These are phyloP conservation scores for Malurus melanocephalus DNA, from an alignment of 2,113 vertebrate species.

Conservation along the genomic window DNA sequence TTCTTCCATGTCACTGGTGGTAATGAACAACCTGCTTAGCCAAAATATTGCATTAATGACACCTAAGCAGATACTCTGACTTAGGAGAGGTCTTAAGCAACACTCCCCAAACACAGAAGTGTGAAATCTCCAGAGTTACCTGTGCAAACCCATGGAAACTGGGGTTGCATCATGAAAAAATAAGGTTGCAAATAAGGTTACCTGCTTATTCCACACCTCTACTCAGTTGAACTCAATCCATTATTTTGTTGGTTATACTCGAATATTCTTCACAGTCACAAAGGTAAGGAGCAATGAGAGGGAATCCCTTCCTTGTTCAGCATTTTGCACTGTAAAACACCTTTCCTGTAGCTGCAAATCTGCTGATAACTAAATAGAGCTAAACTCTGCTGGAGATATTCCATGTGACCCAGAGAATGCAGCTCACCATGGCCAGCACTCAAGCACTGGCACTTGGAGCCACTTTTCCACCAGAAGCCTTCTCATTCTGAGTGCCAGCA, in stretches of 20 bases:
- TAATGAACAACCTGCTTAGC: not conserved
- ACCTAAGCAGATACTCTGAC: not conserved
- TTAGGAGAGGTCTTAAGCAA: not conserved
- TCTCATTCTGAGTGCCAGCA: not conserved
- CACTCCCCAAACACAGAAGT: not conserved
- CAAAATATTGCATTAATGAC: not conserved
- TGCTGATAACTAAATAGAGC: not conserved
- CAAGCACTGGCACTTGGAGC: not conserved
- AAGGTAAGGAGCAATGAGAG: not conserved
- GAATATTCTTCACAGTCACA: not conserved
- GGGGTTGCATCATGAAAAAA: not conserved
- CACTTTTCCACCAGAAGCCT: not conserved
- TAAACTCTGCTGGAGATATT: not conserved
- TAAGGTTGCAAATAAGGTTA: not conserved
- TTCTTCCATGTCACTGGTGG: not conserved
- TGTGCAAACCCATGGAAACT: not conserved
- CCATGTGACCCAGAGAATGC: not conserved
- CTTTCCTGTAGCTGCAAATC: not conserved
- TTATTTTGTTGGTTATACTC: not conserved
- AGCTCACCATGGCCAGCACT: not conserved
- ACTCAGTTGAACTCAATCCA: not conserved
- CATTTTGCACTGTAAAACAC: not conserved
- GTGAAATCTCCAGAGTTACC: not conserved
- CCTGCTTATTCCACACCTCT: not conserved
- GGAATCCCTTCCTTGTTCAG: not conserved